Evolutionary conservation across 2,797 vertebrate genomes (phyloP).

Genomic region (Sebastolobus altivelis): DNA sequence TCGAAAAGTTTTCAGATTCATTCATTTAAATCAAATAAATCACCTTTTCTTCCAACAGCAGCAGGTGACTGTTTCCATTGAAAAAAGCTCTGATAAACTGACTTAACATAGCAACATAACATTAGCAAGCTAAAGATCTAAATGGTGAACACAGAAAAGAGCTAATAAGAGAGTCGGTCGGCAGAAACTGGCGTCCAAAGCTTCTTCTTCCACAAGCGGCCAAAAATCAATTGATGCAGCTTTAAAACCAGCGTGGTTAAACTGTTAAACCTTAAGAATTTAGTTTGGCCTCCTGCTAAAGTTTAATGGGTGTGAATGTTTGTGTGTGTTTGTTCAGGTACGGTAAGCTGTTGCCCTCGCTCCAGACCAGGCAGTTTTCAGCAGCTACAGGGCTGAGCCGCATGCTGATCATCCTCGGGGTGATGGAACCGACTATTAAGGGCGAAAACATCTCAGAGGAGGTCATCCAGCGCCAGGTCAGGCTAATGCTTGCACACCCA

Average conservation of each 20-base stretch:
- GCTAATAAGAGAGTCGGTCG: no score
- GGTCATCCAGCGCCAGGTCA: conserved; percentile 86
- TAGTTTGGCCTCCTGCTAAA: not conserved
- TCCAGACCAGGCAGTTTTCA: conserved; percentile 86
- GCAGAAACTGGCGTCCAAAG: no score
- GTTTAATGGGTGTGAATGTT: not conserved
- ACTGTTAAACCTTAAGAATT: not conserved
- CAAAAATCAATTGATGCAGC: not conserved
- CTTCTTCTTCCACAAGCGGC: not conserved
- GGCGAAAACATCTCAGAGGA: conserved; percentile 82
- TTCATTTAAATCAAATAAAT: no score
- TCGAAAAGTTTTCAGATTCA: no score
- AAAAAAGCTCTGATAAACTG: not conserved
- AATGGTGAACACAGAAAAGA: not conserved
- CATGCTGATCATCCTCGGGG: conserved; percentile 86
- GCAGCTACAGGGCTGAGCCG: conserved; percentile 86
- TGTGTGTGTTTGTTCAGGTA: conserved; percentile 75
- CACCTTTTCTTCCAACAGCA: not conserved
- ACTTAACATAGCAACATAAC: not conserved
- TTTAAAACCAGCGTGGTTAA: not conserved
- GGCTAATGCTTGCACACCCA: conserved; percentile 20
- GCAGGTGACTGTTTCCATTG: not conserved
- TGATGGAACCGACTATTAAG: conserved; percentile 78
- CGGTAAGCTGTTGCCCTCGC: conserved; percentile 82
- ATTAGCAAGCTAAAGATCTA: not conserved